Evolutionary conservation across 2,888 invertebrate species (phyloP).

Genomic region (Atrina japonica): DNA sequence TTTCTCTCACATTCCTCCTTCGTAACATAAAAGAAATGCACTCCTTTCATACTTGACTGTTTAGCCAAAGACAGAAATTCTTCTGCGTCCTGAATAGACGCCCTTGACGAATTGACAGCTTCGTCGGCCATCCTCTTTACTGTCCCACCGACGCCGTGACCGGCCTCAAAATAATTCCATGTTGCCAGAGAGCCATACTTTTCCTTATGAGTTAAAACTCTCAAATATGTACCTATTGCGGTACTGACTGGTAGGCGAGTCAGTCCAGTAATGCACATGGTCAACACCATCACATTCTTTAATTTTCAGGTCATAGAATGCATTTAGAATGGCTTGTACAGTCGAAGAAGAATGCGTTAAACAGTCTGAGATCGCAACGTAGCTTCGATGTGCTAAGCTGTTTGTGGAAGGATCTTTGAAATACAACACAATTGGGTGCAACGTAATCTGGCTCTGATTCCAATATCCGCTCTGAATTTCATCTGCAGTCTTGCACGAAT

Average conservation of each 20-base stretch:
- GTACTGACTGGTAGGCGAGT: conserved; percentile 53
- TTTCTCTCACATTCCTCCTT: conserved; percentile 8
- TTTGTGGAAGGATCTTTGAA: conserved; percentile 11
- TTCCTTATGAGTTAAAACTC: conserved; percentile 31
- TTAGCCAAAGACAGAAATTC: conserved; percentile 2
- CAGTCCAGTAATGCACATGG: conserved; percentile 50
- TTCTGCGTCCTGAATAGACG: not conserved
- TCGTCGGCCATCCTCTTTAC: not conserved
- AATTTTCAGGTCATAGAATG: conserved; percentile 1
- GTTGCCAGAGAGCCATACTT: conserved; percentile 22
- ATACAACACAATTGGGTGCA: conserved; percentile 54
- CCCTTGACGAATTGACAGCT: not conserved
- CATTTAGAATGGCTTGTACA: conserved; percentile 46
- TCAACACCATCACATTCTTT: conserved; percentile 12
- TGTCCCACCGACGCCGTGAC: conserved; percentile 7
- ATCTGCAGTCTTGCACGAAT: conserved; percentile 38
- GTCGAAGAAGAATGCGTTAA: conserved; percentile 43
- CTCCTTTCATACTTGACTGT: not conserved
- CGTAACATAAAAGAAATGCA: not conserved
- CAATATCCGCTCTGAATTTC: conserved; percentile 49
- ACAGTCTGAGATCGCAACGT: conserved; percentile 20
- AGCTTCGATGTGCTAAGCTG: conserved; percentile 16
- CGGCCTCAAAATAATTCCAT: conserved; percentile 24
- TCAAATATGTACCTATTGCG: conserved; percentile 52
- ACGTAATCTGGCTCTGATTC: conserved; percentile 41